Evolutionary conservation across 2,113 vertebrate species (phyloP).

Genomic region (Gymnogyps californianus): DNA sequence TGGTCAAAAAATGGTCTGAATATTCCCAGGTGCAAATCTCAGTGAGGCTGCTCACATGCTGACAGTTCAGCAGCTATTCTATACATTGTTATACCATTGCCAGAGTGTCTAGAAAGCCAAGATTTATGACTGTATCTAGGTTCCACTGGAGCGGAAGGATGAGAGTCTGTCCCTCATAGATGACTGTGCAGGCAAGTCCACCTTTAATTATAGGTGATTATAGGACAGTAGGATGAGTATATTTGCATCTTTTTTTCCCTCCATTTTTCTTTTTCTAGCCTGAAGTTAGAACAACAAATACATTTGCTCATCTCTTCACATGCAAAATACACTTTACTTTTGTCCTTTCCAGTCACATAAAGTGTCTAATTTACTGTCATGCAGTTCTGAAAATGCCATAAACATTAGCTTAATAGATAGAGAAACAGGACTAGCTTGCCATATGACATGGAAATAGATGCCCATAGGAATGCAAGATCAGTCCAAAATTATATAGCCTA

Average conservation of each 20-base stretch:
- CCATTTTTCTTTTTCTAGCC: neutral
- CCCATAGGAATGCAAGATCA: neutral
- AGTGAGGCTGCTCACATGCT: rapidly evolving
- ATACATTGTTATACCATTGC: rapidly evolving
- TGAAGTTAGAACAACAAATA: neutral
- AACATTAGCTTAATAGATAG: neutral
- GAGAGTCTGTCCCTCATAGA: neutral
- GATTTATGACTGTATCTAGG: neutral
- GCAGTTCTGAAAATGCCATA: neutral
- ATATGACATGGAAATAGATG: neutral
- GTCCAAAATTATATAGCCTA: neutral
- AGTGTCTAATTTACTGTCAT: neutral
- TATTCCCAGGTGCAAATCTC: neutral
- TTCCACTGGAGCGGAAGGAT: neutral
- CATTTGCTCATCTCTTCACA: neutral
- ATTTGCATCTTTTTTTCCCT: neutral
- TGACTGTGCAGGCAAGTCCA: neutral
- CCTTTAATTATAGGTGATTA: neutral
- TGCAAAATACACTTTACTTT: neutral
- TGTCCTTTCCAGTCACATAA: neutral
- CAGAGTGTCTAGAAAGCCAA: neutral
- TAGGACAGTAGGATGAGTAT: neutral
- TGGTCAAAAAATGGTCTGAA: neutral
- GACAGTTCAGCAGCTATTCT: neutral
- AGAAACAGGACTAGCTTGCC: neutral